phyloP scores from a whole-genome alignment of 2,797 vertebrate species.

The Australoheros facetus region DNA sequence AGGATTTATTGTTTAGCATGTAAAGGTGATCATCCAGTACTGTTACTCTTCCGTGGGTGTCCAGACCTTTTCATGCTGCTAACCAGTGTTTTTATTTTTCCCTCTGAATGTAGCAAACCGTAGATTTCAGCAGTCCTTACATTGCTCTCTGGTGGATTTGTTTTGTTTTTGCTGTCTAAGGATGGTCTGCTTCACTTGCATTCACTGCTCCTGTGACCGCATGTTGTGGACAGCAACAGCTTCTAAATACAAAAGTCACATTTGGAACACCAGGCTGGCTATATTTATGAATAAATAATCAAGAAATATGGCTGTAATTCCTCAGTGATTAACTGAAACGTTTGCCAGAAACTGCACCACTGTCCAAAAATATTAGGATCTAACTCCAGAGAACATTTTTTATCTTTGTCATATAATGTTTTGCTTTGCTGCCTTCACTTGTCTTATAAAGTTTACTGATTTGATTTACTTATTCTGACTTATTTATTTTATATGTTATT shows the following conservation, averaged over 20 bases:
- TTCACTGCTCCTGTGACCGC: background rate
- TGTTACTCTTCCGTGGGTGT: background rate
- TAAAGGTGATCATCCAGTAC: background rate
- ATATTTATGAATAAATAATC: too few relatives aligned
- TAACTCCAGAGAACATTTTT: background rate
- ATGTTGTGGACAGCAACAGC: background rate
- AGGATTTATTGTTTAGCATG: background rate
- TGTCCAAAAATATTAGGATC: background rate
- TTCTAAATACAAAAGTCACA: background rate
- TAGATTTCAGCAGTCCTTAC: background rate
- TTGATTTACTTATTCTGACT: background rate
- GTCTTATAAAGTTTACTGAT: background rate
- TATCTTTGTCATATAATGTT: background rate
- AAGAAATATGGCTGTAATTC: background rate
- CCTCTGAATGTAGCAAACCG: background rate
- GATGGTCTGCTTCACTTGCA: background rate
- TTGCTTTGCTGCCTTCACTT: background rate
- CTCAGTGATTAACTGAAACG: background rate
- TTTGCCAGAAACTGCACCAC: background rate
- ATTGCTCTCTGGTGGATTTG: background rate
- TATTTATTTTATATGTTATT: too few relatives aligned
- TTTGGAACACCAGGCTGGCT: background rate
- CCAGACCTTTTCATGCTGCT: background rate
- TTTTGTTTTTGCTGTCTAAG: background rate
- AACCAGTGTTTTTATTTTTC: background rate